Conservation (phyloP, 35 echinoderm and acorn worm genomes). For the Ophiothrix spiculata region DNA sequence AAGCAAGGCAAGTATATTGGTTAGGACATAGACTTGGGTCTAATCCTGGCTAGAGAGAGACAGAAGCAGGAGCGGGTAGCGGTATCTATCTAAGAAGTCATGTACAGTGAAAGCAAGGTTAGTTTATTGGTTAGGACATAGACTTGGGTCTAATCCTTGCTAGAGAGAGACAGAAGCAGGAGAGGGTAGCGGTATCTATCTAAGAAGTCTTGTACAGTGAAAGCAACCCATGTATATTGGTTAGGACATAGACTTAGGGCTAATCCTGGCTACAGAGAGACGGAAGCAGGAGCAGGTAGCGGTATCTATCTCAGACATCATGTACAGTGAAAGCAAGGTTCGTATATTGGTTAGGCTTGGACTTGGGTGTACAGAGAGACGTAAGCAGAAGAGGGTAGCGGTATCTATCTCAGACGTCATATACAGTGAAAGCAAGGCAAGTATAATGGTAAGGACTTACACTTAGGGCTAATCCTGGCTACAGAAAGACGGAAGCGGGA, state of each 20-base stretch:
- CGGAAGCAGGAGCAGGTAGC: neutral
- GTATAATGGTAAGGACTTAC: no score
- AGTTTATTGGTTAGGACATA: neutral
- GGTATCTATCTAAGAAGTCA: neutral
- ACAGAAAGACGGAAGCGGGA: neutral
- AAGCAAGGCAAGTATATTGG: conserved; percentile 69
- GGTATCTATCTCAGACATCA: neutral
- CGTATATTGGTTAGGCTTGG: neutral
- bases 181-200: conserved; percentile 65
- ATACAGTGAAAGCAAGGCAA: conserved; percentile 83
- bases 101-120: neutral
- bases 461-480: neutral
- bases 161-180: conserved; percentile 57
- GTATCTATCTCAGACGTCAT: conserved; percentile 82
- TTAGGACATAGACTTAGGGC: neutral
- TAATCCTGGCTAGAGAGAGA: neutral
- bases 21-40: neutral
- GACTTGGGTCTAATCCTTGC: conserved; percentile 36
- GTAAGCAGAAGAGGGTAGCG: conserved; percentile 65
- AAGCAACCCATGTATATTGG: conserved; percentile 64
- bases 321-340: neutral
- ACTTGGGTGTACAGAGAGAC: conserved; percentile 51
- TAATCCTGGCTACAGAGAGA: neutral
- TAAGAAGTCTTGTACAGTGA: conserved; percentile 89
- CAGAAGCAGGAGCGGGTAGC: neutral